A percentile compares a stretch with the other conserved stretches of the same genome.
These are phyloP conservation scores for Dryadula phaetusa DNA, from an alignment of 2,888 invertebrate species.

Conservation along the genomic window DNA sequence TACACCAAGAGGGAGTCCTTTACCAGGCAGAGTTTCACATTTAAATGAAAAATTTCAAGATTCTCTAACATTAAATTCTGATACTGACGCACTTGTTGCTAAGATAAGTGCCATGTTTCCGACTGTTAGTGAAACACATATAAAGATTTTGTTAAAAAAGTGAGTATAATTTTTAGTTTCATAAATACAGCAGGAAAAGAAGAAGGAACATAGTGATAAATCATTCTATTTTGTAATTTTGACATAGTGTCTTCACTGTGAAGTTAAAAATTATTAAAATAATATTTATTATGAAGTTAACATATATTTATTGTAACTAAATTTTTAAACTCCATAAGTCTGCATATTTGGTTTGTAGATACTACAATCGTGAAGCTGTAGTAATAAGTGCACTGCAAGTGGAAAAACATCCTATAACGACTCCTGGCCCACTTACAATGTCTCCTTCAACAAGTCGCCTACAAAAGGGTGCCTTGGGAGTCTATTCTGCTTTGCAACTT, in stretches of 20 bases:
- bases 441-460: slow-evolving; percentile 86
- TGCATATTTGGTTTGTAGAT: slow-evolving; percentile 85
- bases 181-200: no score
- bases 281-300: no score
- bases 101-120: slow-evolving; percentile 95
- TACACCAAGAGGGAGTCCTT: slow-evolving; percentile 78
- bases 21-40: slow-evolving; percentile 77
- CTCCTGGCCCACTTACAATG: slow-evolving; percentile 92
- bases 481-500: slow-evolving; percentile 81
- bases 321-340: no score
- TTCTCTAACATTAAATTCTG: slow-evolving; percentile 85
- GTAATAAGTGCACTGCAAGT: slow-evolving; percentile 97
- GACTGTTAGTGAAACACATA: slow-evolving; percentile 94
- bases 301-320: no score
- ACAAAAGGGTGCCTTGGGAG: slow-evolving; percentile 77
- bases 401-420: slow-evolving; percentile 95
- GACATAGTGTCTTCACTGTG: no score
- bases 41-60: slow-evolving; percentile 84
- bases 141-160: slow-evolving; percentile 94
- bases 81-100: slow-evolving; percentile 89
- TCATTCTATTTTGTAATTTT: no score
- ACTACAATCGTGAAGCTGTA: slow-evolving; percentile 96
- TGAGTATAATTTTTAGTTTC: slow-evolving; percentile 80
- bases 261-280: no score
- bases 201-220: no score